Evolutionary conservation across 23 tunicate species (phyloP).

Genomic region (Styela plicata): DNA sequence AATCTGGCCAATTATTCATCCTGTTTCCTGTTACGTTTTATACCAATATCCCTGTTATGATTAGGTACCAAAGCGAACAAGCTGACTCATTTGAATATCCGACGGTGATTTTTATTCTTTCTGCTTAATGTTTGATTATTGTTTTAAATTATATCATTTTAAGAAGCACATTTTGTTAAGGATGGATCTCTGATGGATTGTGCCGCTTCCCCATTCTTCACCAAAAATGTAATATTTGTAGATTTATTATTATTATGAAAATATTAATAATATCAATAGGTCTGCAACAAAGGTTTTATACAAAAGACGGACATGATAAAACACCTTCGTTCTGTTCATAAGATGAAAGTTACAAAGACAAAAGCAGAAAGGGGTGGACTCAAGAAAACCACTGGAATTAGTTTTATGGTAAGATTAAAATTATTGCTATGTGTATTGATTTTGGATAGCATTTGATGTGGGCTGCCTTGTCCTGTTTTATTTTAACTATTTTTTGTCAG

Average conservation of each 20-base stretch:
- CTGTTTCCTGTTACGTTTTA: neutral
- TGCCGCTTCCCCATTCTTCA: too few species aligned
- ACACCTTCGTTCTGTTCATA: conserved; percentile 63
- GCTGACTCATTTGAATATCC: neutral
- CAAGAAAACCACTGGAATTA: neutral
- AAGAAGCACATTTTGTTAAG: neutral
- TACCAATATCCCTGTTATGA: neutral
- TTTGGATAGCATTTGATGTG: neutral
- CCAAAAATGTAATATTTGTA: neutral
- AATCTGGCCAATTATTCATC: neutral
- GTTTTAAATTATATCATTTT: too few species aligned
- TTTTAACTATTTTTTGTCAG: too few species aligned
- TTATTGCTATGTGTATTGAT: too few species aligned
- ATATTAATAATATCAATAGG: conserved; percentile 42
- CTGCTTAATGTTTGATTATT: neutral
- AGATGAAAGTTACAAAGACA: conserved; percentile 65
- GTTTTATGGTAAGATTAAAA: neutral
- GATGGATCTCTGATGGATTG: too few species aligned
- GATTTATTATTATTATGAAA: neutral
- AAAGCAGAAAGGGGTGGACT: conserved; percentile 33
- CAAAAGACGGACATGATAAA: conserved; percentile 75
- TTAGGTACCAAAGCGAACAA: neutral
- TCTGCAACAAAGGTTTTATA: conserved; percentile 73
- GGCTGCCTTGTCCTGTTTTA: too few species aligned
- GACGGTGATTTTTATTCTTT: neutral